Evolutionary conservation across 92 coral and sea anemone genomes (phyloP).

Genomic region (Porites evermanni): DNA sequence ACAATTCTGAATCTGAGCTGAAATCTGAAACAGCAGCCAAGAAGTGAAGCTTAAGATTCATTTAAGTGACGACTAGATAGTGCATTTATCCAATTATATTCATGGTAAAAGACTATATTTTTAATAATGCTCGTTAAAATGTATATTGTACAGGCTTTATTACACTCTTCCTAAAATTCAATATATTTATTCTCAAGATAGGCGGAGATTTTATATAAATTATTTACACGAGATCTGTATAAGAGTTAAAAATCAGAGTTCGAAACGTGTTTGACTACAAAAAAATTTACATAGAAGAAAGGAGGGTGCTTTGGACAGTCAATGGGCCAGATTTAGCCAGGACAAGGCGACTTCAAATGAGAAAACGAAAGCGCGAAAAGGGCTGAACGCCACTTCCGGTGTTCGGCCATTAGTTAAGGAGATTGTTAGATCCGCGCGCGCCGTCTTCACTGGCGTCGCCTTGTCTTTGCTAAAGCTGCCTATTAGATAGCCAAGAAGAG

Average conservation of each 20-base stretch:
- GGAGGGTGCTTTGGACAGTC: too few relatives aligned
- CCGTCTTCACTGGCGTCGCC: too few relatives aligned
- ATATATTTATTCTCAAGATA: constrained; percentile 31
- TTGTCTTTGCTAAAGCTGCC: too few relatives aligned
- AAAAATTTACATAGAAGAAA: background rate
- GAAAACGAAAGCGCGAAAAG: too few relatives aligned
- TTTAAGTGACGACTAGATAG: background rate
- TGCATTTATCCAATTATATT: background rate
- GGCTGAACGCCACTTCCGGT: too few relatives aligned
- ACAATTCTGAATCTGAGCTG: too few relatives aligned
- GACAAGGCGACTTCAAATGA: too few relatives aligned
- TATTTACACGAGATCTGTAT: background rate
- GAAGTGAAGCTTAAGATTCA: too few relatives aligned
- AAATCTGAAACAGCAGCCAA: too few relatives aligned
- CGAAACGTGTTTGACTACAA: background rate
- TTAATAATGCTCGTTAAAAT: background rate
- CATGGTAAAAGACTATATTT: constrained; percentile 5
- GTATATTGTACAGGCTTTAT: constrained; percentile 18
- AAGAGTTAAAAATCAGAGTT: background rate
- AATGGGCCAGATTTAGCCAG: too few relatives aligned
- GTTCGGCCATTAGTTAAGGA: too few relatives aligned
- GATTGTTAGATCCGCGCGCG: too few relatives aligned
- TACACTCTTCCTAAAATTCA: background rate
- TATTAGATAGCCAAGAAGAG: background rate
- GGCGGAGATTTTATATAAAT: background rate